phyloP scores from a whole-genome alignment of 35 echinoderm and acorn worm species.

The Apostichopus californicus region DNA sequence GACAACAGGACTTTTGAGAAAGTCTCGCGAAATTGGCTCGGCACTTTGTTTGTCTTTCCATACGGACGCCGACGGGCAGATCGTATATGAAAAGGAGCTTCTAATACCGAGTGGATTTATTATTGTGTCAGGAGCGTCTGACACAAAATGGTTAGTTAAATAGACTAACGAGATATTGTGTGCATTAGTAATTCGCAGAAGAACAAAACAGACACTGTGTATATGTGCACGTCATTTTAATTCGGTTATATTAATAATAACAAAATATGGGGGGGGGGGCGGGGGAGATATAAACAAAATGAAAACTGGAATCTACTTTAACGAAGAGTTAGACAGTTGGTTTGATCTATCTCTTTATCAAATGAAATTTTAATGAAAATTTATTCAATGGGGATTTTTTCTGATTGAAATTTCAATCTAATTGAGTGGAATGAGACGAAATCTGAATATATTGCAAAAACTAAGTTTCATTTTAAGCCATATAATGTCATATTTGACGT shows the following conservation, averaged over 20 bases:
- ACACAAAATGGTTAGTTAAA: slow-evolving; percentile 50
- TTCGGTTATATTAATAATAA: neutral
- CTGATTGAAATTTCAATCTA: too few species aligned
- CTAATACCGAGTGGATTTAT: slow-evolving; percentile 29
- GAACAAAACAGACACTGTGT: neutral
- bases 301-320: too few species aligned
- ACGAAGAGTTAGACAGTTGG: too few species aligned
- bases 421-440: too few species aligned
- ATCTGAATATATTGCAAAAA: too few species aligned
- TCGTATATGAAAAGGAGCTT: slow-evolving; percentile 16
- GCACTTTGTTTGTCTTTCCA: slow-evolving; percentile 47
- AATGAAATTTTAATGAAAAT: too few species aligned
- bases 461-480: too few species aligned
- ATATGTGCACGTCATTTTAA: neutral
- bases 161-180: slow-evolving; percentile 33
- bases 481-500: too few species aligned
- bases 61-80: slow-evolving; percentile 38
- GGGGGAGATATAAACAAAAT: too few species aligned
- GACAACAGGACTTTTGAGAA: slow-evolving; percentile 44
- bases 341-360: too few species aligned
- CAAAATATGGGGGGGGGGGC: too few species aligned
- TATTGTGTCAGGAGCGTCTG: slow-evolving; percentile 35
- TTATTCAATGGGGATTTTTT: too few species aligned
- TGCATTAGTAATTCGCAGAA: neutral
- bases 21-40: slow-evolving; percentile 54